Conservation (phyloP, 2,888 invertebrate species). For the Melieria crassipennis region DNA sequence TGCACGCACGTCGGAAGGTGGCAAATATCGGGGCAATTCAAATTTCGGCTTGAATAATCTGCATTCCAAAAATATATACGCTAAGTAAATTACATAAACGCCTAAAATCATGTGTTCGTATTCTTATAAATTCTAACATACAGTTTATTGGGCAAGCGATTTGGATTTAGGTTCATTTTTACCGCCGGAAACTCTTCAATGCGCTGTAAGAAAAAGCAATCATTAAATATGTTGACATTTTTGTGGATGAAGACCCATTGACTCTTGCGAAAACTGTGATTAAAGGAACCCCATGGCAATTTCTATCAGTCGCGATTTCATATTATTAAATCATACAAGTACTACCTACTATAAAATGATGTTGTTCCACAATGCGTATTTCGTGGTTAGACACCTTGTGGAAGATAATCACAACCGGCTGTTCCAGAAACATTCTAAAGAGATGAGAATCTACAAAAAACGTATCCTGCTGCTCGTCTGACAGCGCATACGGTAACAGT, state of each 20-base stretch:
- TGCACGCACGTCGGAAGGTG: slow-evolving; percentile 37
- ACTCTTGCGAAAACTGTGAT: background rate
- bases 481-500: slow-evolving; percentile 49
- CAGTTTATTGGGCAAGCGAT: slow-evolving; percentile 44
- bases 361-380: slow-evolving; percentile 54
- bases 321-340: background rate
- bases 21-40: slow-evolving; percentile 38
- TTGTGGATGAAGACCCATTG: background rate
- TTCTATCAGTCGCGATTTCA: background rate
- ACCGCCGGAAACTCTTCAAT: slow-evolving; percentile 52
- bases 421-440: slow-evolving; percentile 54
- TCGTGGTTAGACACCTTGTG: slow-evolving; percentile 41
- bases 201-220: slow-evolving; percentile 40
- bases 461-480: slow-evolving; percentile 41
- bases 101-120: background rate
- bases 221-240: background rate
- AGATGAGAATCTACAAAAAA: slow-evolving; percentile 60
- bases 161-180: slow-evolving; percentile 50
- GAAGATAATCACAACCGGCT: slow-evolving; percentile 57
- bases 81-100: background rate
- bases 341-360: slow-evolving; percentile 58
- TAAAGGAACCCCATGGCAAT: background rate
- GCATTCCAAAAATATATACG: background rate
- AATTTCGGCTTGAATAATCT: slow-evolving; percentile 39
- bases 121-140: background rate